Base-by-base conservation (phyloP, 2,113 vertebrate genomes). In the Willisornis vidua region DNA sequence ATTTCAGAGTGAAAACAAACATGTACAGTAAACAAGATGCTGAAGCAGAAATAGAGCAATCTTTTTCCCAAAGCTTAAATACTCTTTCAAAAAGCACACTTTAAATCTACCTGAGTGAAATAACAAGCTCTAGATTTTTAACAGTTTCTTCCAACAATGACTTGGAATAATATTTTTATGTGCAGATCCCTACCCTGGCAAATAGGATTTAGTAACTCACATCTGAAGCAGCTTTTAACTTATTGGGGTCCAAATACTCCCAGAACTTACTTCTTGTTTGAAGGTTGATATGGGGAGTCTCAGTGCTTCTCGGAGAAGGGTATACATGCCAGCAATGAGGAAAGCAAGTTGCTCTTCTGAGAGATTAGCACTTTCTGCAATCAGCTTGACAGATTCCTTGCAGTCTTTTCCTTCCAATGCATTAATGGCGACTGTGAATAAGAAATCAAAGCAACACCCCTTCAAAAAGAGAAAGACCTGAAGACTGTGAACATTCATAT, bases 391-490 rank as follows among this genome's bases (percentile, higher is more conserved):
- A n/a, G 96, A 93, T n/a, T 98, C 98, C 68, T 94, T 97, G 98
- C 98, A 97, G 93, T 99, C 98, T 92, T 98, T 98, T 61, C 98
- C 99, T 95, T 99, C 98, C 89, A 99, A 48, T 5, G 98, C 98
- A 39, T 97, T 97, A 51, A 99, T 98, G 66, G 99, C 98, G 78
- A 98, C 99, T 99, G 94, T 17, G 85, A 63, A 94, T 54, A 76
- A 93, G 88, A 49, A 78, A 75, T 18, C n/a, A 90, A 65, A 41
- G 45, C 39, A 93, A 84, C 43, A 79, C 43, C 37, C 26, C 29
- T 77, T 85, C 63, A 78, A 52, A 87, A 73, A 46, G 14, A 41
- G n/a, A 39, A 70, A 58, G n/a, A 49, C 23, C 5, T 41, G 37
- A 52, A 85, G 33, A 85, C 12, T 1, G 1, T 28, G 45, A 41